A percentile compares a stretch with the other conserved stretches of the same genome.
phyloP scores from a whole-genome alignment of 1,140 invertebrate genomes.

The Maconellicoccus hirsutus region DNA sequence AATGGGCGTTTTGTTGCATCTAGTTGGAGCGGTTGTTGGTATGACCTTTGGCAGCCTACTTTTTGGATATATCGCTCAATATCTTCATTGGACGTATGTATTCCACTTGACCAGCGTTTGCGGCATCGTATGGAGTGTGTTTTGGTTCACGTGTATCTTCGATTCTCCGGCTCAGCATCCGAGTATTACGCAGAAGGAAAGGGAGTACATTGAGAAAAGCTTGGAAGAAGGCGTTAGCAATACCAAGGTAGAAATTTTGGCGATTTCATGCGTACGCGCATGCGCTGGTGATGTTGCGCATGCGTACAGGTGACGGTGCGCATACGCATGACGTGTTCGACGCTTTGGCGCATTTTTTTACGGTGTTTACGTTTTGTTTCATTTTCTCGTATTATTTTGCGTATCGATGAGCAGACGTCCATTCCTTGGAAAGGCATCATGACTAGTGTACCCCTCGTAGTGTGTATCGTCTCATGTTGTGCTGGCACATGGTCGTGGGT shows the following conservation, averaged over 20 bases:
- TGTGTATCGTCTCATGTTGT: not conserved
- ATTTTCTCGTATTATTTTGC: too few species aligned
- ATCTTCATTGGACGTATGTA: not conserved
- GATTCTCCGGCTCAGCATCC: conserved; percentile 67
- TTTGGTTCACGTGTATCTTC: conserved; percentile 59
- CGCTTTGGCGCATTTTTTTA: not conserved
- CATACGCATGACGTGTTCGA: not conserved
- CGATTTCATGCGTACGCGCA: not conserved
- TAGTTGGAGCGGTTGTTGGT: conserved; percentile 37
- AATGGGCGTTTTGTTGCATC: not conserved
- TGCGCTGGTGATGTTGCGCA: not conserved
- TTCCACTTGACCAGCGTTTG: conserved; percentile 40
- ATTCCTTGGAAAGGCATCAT: conserved; percentile 6
- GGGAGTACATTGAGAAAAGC: conserved; percentile 16
- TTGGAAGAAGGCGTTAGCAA: not conserved
- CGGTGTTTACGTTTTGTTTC: too few species aligned
- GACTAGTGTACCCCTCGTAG: not conserved
- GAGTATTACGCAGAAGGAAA: conserved; percentile 55
- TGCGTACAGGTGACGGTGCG: not conserved
- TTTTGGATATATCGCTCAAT: not conserved
- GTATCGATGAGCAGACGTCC: too few species aligned
- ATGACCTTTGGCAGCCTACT: conserved; percentile 55
- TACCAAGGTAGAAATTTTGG: not conserved
- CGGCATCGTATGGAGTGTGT: conserved; percentile 62
- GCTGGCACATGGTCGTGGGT: not conserved